A percentile compares a stretch with the other conserved stretches of the same genome.
These are phyloP conservation scores for Poecilia picta DNA, from an alignment of 2,797 vertebrate genomes.

Conservation along the genomic window DNA sequence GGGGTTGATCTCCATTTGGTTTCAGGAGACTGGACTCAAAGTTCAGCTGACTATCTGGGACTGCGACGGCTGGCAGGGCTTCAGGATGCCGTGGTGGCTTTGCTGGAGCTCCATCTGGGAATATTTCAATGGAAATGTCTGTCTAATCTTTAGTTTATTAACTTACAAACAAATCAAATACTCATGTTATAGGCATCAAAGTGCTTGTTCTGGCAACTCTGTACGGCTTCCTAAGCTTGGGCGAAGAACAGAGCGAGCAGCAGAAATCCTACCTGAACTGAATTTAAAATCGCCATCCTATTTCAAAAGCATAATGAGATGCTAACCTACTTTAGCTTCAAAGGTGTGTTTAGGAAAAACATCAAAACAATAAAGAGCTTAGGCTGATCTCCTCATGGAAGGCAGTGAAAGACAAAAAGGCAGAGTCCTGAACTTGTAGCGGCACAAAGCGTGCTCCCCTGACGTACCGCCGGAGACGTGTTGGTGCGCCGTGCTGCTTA, in stretches of 20 bases:
- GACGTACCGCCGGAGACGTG: conserved; percentile 35
- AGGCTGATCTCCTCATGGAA: conserved; percentile 18
- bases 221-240: background rate
- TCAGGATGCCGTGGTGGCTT: conserved; percentile 3
- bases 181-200: conserved; percentile 8
- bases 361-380: conserved; percentile 50
- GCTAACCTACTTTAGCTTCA: conserved; percentile 58
- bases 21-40: conserved; percentile 36
- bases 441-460: conserved; percentile 47
- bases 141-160: conserved; percentile 12
- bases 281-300: conserved; percentile 19
- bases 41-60: conserved; percentile 31
- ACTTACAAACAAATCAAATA: conserved; percentile 24
- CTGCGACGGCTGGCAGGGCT: background rate
- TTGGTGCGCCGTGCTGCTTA: conserved; percentile 47
- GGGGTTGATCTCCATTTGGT: conserved; percentile 32
- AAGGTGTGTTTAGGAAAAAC: conserved; percentile 57
- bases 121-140: conserved; percentile 3
- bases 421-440: conserved; percentile 49
- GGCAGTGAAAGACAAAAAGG: conserved; percentile 46
- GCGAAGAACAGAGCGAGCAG: conserved; percentile 8
- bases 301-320: conserved; percentile 51
- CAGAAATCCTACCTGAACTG: conserved; percentile 9
- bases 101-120: conserved; percentile 1
- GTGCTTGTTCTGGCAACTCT: background rate